These are phyloP conservation scores for Episyrphus balteatus DNA, from an alignment of 1,140 invertebrate species.

Conservation along the genomic window DNA sequence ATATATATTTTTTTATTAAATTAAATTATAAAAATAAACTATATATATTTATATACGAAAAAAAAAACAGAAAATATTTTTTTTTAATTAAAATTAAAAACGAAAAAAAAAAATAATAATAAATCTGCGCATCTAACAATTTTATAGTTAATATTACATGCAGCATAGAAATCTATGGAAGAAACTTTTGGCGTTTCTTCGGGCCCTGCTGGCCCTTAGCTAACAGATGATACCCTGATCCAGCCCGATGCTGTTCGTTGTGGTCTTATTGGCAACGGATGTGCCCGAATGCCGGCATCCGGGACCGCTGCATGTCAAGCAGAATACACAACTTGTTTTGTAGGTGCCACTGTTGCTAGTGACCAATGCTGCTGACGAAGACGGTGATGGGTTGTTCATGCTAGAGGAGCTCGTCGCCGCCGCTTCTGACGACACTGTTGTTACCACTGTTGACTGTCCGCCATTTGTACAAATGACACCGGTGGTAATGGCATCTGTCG, in stretches of 20 bases:
- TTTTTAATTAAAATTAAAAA: too few relatives aligned
- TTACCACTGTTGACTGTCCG: conserved; percentile 6
- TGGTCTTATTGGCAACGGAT: conserved; percentile 20
- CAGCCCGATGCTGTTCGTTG: conserved; percentile 29
- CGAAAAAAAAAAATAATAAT: too few relatives aligned
- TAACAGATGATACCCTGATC: conserved; percentile 38
- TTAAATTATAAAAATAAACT: too few relatives aligned
- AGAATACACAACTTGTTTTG: conserved; percentile 4
- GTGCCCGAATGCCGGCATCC: conserved; percentile 7
- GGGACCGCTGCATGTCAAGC: conserved; percentile 3
- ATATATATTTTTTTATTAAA: too few relatives aligned
- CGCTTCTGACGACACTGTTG: conserved; percentile 20
- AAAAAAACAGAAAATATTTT: too few relatives aligned
- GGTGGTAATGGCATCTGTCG: neutral
- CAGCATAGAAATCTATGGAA: conserved; percentile 36
- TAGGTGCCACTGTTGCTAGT: neutral
- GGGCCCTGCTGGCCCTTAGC: conserved; percentile 35
- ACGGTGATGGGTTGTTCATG: neutral
- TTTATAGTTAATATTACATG: conserved; percentile 23
- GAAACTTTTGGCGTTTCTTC: conserved; percentile 37
- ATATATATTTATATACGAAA: too few relatives aligned
- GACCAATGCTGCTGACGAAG: neutral
- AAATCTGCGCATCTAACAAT: too few relatives aligned
- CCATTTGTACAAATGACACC: too few relatives aligned
- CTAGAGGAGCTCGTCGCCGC: conserved; percentile 21